Evolutionary conservation across 2,888 invertebrate genomes (phyloP), one percentile per base, ranked within the genome.

Genomic region (Protodeltote pygarga): DNA sequence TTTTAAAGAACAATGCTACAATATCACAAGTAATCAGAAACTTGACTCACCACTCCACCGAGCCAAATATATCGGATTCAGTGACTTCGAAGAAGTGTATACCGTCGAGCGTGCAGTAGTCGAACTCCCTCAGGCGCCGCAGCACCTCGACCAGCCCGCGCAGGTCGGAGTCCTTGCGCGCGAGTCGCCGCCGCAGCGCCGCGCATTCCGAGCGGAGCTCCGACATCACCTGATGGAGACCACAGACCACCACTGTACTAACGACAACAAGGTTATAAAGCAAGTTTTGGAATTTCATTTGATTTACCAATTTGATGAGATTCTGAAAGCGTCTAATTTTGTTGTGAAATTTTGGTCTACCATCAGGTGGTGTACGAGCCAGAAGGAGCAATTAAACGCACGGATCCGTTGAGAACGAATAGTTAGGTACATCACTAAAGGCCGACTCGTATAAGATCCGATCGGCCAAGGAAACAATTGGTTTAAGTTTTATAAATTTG

Each of bases 51-150:
- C 84, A 81, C 8, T 80, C 68, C 5, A 71, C 54, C 5, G 79
- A 68, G 0, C 91, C 91, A 40, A 88, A 89, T 63, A 92, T 90
- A 42, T 92, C 89, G 0, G 84, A 81, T 58, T 88, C 84, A 0
- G 89, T 89, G 76, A 93, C 89, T 48, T 92, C 93, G 60, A 83
- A 89, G 77, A 94, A 94, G 66, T 86, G 87, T 57, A 94, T 92
- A 10, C 90, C 92, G 20, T 92, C 85, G 1, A 92, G 81, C 44
- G 87, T 84, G 89, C 92, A 92, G 75, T 76, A 71, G 75, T 93
- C 93, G 57, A 87, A 85, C 62, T 88, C 88, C 0, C 91, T 73
- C 23, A 93, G 89, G 3, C 93, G 79, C 6, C 93, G 85, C 70
- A 94, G 83, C 60, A 93, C 84, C 73, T 93, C 92, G 32, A 94